Conservation (phyloP, 2,113 vertebrate genomes). For the Ahaetulla prasina region DNA sequence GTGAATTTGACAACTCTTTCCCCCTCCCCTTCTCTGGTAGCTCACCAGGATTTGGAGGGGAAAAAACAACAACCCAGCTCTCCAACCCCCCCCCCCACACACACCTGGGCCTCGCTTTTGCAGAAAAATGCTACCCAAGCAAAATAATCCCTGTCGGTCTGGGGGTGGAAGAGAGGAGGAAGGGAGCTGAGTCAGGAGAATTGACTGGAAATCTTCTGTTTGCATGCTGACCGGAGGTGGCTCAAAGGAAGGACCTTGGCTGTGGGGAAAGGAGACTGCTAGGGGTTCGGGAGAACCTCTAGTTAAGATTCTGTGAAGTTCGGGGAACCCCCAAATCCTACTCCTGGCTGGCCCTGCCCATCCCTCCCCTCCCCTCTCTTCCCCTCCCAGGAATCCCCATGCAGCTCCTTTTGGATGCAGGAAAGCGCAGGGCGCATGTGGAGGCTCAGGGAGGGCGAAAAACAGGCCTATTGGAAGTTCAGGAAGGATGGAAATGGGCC, state of each 20-base stretch:
- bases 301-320: no score
- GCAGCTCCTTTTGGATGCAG: no score
- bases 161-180: not conserved
- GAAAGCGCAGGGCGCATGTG: no score
- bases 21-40: not conserved
- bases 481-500: no score
- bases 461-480: no score
- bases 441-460: no score
- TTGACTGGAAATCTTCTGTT: not conserved
- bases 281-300: no score
- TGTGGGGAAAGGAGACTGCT: not conserved
- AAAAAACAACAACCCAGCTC: not conserved
- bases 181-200: not conserved
- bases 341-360: no score
- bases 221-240: not conserved
- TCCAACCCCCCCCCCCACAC: not conserved
- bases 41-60: not conserved
- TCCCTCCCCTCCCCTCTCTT: no score
- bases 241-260: not conserved
- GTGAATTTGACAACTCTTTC: not conserved
- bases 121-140: not conserved
- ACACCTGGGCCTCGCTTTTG: not conserved
- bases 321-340: no score
- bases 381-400: no score
- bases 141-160: not conserved